Percentiles rank a stretch among this genome's conserved stretches.
These are phyloP conservation scores for Cyclina sinensis DNA, from an alignment of 1,140 invertebrate species.

Conservation along the genomic window DNA sequence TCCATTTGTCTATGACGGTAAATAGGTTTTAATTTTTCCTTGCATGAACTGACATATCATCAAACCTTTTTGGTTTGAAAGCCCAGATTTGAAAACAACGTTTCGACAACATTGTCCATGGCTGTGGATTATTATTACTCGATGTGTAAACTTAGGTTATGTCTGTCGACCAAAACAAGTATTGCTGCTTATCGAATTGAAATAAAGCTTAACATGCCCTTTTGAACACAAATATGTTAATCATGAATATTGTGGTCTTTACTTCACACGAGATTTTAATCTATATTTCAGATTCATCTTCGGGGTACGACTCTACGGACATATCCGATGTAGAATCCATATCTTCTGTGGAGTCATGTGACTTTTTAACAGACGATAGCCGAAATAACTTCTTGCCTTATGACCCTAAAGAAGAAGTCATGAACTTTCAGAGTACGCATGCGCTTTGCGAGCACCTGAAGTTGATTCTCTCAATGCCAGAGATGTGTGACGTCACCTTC, in stretches of 20 bases:
- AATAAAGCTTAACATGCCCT: neutral
- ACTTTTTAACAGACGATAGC: neutral
- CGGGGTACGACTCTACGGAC: slow-evolving; percentile 34
- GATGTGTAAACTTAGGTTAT: too few relatives aligned
- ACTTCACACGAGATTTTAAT: neutral
- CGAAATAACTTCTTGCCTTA: neutral
- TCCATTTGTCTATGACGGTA: neutral
- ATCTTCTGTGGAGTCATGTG: neutral
- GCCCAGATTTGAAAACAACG: too few relatives aligned
- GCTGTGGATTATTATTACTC: too few relatives aligned
- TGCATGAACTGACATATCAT: neutral
- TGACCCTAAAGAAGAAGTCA: neutral
- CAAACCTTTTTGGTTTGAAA: neutral
- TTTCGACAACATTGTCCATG: too few relatives aligned
- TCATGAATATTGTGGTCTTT: neutral
- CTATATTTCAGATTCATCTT: slow-evolving; percentile 28
- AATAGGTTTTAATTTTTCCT: neutral
- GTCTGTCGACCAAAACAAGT: too few relatives aligned
- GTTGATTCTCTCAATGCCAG: slow-evolving; percentile 92
- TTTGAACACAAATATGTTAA: neutral
- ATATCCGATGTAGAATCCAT: slow-evolving; percentile 24
- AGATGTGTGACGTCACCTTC: slow-evolving; percentile 98
- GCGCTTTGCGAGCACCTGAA: slow-evolving; percentile 71
- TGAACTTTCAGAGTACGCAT: slow-evolving; percentile 30
- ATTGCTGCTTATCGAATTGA: too few relatives aligned